These are phyloP conservation scores for Dasypolia templi DNA, from an alignment of 2,888 invertebrate genomes.

Conservation along the genomic window DNA sequence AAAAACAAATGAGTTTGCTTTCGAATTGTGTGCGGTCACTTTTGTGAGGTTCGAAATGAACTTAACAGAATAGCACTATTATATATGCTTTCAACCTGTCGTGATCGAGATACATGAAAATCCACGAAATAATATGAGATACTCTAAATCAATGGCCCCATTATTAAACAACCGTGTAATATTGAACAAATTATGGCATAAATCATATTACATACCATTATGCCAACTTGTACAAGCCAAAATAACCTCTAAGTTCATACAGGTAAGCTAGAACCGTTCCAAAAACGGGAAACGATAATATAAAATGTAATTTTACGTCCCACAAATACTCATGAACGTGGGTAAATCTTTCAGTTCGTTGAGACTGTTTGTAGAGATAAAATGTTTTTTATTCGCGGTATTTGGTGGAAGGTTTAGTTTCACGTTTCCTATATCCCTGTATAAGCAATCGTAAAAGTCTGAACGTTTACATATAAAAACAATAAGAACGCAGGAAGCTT, in stretches of 20 bases:
- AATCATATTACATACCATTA: slow-evolving; percentile 35
- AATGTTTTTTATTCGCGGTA: not conserved
- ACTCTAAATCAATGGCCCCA: slow-evolving; percentile 15
- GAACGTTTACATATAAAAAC: too few relatives aligned
- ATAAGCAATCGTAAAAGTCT: not conserved
- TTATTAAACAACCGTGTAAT: slow-evolving; percentile 21
- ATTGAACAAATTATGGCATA: slow-evolving; percentile 9
- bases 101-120: not conserved
- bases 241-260: slow-evolving; percentile 14
- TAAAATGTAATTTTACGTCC: slow-evolving; percentile 53
- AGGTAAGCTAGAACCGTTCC: slow-evolving; percentile 51
- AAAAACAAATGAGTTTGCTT: not conserved
- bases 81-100: too few relatives aligned
- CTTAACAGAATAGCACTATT: not conserved
- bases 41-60: not conserved
- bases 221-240: slow-evolving; percentile 24
- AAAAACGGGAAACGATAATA: slow-evolving; percentile 27
- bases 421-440: not conserved
- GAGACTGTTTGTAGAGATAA: slow-evolving; percentile 3
- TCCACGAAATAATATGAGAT: slow-evolving; percentile 9
- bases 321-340: slow-evolving; percentile 43
- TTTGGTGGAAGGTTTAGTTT: not conserved
- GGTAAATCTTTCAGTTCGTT: slow-evolving; percentile 35
- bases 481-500: too few relatives aligned
- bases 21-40: not conserved